phyloP scores from a whole-genome alignment of 2,797 vertebrate genomes.

The Pangasius macronema region DNA sequence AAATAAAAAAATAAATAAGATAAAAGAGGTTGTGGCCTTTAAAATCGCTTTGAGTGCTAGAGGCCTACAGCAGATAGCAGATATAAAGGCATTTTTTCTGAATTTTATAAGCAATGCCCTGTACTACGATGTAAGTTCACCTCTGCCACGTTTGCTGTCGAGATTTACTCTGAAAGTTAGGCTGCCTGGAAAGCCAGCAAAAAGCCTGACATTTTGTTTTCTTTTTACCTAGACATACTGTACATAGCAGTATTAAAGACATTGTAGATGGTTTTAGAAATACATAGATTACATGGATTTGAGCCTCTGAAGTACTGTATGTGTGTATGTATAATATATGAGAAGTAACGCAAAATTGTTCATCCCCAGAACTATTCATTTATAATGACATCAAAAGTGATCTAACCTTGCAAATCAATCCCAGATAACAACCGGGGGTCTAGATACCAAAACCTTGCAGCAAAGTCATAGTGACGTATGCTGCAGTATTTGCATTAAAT shows the following conservation, averaged over 20 bases:
- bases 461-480: background rate
- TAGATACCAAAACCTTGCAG: background rate
- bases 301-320: no score
- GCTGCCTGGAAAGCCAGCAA: background rate
- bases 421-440: background rate
- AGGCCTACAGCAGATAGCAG: background rate
- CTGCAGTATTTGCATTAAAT: background rate
- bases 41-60: background rate
- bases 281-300: no score
- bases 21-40: slow-evolving; percentile 14
- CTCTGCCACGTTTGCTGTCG: background rate
- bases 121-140: background rate
- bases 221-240: background rate
- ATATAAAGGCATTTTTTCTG: slow-evolving; percentile 7
- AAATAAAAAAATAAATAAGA: background rate
- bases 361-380: no score
- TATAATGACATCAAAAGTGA: no score
- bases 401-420: background rate
- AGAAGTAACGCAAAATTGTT: no score
- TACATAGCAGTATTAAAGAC: background rate
- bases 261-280: background rate
- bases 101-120: slow-evolving; percentile 1
- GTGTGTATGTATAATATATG: no score
- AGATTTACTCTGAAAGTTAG: background rate
- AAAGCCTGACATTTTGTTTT: background rate